Evolutionary conservation across 1,140 invertebrate genomes (phyloP).

Genomic region (Papilio dardanus): DNA sequence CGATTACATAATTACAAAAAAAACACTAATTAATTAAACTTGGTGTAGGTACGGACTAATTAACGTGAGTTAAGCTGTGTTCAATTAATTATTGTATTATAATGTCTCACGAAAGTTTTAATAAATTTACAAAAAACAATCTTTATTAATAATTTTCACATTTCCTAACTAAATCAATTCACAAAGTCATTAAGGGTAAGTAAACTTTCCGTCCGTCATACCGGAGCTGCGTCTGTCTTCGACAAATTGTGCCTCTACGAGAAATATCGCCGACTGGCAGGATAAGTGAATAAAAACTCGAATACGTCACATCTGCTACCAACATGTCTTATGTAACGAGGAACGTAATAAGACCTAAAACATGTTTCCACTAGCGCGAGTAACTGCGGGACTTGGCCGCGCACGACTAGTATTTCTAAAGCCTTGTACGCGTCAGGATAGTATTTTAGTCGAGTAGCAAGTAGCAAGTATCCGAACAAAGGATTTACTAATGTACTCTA

Average conservation of each 20-base stretch:
- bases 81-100: too few relatives aligned
- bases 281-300: slow-evolving; percentile 16
- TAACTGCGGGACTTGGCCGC: neutral
- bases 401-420: too few relatives aligned
- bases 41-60: too few relatives aligned
- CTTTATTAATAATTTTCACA: neutral
- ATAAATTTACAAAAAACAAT: too few relatives aligned
- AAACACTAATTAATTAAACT: too few relatives aligned
- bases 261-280: neutral
- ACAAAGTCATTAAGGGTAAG: neutral
- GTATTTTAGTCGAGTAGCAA: too few relatives aligned
- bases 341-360: slow-evolving; percentile 1
- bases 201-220: neutral
- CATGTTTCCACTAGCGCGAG: neutral
- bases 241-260: neutral
- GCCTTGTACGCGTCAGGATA: too few relatives aligned
- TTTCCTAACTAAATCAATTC: neutral
- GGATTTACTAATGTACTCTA: too few relatives aligned
- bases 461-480: too few relatives aligned
- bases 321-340: slow-evolving; percentile 7
- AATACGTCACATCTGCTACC: slow-evolving; percentile 19
- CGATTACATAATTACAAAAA: neutral
- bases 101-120: too few relatives aligned
- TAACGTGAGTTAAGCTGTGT: too few relatives aligned
- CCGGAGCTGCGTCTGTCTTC: neutral